Base-by-base conservation (phyloP, 2,888 invertebrate genomes). In the Amphipyra berbera region DNA sequence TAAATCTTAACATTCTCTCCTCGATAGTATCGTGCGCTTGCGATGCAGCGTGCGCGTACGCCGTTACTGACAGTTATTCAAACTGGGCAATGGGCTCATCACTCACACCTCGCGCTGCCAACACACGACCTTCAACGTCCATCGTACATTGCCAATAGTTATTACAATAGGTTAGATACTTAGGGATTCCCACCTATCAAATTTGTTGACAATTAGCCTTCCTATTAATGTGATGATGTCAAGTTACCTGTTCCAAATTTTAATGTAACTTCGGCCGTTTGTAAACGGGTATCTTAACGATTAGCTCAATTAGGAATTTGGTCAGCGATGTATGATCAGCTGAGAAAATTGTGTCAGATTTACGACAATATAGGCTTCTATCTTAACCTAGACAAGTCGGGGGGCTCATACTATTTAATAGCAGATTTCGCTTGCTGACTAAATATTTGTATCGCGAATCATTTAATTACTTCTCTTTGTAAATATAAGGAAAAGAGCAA, bases 21-120 rank as follows among this genome's bases (percentile, higher is more conserved):
- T 55, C 52, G 45, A 62, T 56, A 62, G 7, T 8, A 49, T 57
- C 55, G 56, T 69, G 63, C 67, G 70, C 76, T 79, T 66, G 63
- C 73, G 64, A 80, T 73, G 72, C 79, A 79, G 68, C 48, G 27
- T 69, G 75, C 76, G 63, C 73, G 65, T 42, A 68, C 79, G 67
- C 87, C 84, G 83, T 85, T 83, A 81, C 55, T 57, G 66, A 67
- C 84, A 83, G 86, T 84, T 84, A 86, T 73, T 63, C 78, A 76
- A 83, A 84, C 82, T 79, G 67, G 74, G 73, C 73, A 73, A 72
- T 71, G 67, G 58, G 72, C 66, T 49, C 68, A 65, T 60, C 57
- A 13, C 42, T 62, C 59, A 48, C 52, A 48, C 49, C 33, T 42
- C 33, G 21, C 35, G n/a, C 37, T 67, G 58, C 64, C 50, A 63